Evolutionary conservation across 2,797 vertebrate genomes (phyloP).

Genomic region (Chanos chanos): DNA sequence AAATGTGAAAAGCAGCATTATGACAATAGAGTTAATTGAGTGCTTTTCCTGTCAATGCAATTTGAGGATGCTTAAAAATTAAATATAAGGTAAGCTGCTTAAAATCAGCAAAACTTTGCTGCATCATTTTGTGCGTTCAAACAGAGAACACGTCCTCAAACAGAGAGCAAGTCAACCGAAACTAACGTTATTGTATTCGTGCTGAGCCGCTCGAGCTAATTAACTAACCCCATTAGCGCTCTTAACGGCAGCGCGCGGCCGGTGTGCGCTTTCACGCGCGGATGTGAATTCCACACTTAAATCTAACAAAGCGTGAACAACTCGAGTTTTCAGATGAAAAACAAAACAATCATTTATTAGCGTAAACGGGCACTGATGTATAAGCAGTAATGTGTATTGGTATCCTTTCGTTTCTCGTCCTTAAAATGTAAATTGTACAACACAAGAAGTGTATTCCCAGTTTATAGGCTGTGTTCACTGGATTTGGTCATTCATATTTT

Average conservation of each 20-base stretch:
- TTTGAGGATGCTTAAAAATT: too few species aligned
- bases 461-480: neutral
- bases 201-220: conserved; percentile 69
- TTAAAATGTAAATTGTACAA: conserved; percentile 26
- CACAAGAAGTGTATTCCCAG: conserved; percentile 35
- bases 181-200: conserved; percentile 75
- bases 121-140: too few species aligned
- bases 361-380: conserved; percentile 37
- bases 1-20: too few species aligned
- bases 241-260: conserved; percentile 52
- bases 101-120: neutral
- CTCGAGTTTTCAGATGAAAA: conserved; percentile 11
- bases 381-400: conserved; percentile 37
- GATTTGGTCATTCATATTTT: neutral
- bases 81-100: neutral
- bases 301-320: conserved; percentile 51
- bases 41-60: too few species aligned
- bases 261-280: conserved; percentile 50
- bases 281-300: conserved; percentile 72
- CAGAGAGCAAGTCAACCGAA: conserved; percentile 54
- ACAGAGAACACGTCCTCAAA: conserved; percentile 19
- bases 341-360: conserved; percentile 39
- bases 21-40: too few species aligned
- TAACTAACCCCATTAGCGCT: conserved; percentile 71
- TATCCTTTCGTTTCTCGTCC: conserved; percentile 28